Evolutionary conservation across 2,888 invertebrate genomes (phyloP).

Genomic region (Acronicta psi): DNA sequence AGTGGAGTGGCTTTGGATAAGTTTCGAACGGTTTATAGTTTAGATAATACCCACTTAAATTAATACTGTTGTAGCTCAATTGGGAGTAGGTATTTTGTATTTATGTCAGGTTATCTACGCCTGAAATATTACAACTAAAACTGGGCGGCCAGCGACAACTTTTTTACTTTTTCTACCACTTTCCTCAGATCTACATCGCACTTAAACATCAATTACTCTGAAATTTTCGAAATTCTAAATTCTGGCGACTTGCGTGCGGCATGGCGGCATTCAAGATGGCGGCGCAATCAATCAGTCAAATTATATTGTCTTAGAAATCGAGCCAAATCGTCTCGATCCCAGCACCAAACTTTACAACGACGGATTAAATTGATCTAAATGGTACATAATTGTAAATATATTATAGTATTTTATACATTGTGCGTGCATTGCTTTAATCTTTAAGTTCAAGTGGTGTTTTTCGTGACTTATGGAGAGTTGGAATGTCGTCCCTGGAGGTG

Average conservation of each 20-base stretch:
- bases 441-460: slow-evolving; percentile 6
- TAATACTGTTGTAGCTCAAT: too few species aligned
- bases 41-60: too few species aligned
- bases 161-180: slow-evolving; percentile 10
- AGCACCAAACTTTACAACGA: slow-evolving; percentile 64
- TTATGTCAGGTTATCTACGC: too few species aligned
- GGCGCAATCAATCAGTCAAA: slow-evolving; percentile 85
- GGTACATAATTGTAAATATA: slow-evolving; percentile 60
- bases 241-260: slow-evolving; percentile 53
- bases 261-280: slow-evolving; percentile 44
- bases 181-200: slow-evolving; percentile 27
- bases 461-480: slow-evolving; percentile 33
- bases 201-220: slow-evolving; percentile 52
- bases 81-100: too few species aligned
- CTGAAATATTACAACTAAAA: not conserved
- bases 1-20: too few species aligned
- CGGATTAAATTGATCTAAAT: slow-evolving; percentile 69
- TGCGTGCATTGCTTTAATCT: slow-evolving; percentile 13
- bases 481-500: slow-evolving; percentile 5
- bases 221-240: slow-evolving; percentile 59
- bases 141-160: not conserved
- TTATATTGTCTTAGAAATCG: slow-evolving; percentile 85
- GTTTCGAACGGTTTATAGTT: too few species aligned
- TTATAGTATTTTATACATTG: slow-evolving; percentile 55
- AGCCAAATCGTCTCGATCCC: slow-evolving; percentile 70